Evolutionary conservation across 2,797 vertebrate genomes (phyloP).

Genomic region (Sorex maritimensis): DNA sequence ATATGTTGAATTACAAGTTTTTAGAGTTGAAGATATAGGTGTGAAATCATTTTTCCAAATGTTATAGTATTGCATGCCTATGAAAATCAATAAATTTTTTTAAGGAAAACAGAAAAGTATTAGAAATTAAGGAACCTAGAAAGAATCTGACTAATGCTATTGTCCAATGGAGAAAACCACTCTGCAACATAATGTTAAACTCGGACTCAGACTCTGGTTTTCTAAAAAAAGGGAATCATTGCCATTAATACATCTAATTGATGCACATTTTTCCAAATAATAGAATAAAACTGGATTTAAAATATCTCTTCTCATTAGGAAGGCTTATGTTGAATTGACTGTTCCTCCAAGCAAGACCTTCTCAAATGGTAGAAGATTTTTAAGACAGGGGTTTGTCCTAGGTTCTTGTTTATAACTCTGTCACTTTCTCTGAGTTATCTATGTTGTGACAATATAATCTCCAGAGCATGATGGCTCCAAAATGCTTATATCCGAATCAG

Average conservation of each 20-base stretch:
- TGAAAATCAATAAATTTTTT: too few relatives aligned
- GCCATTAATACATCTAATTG: background rate
- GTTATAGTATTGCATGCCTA: too few relatives aligned
- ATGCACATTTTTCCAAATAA: background rate
- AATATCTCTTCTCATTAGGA: background rate
- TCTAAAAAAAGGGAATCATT: background rate
- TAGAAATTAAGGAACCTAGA: background rate
- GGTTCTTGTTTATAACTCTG: conserved; percentile 10
- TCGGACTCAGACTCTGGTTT: background rate
- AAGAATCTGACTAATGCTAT: background rate
- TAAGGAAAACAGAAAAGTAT: background rate
- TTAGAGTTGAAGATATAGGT: too few relatives aligned
- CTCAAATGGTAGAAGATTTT: conserved; percentile 28
- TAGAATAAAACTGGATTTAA: background rate
- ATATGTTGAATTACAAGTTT: background rate
- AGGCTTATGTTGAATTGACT: background rate
- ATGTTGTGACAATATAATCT: background rate
- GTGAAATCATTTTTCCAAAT: too few relatives aligned
- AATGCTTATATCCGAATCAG: background rate
- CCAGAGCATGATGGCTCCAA: background rate
- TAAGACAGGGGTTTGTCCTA: background rate
- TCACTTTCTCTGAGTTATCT: background rate
- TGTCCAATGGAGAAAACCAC: background rate
- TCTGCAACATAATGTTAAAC: background rate
- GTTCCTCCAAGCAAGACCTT: background rate